Base-by-base conservation (phyloP, 2,888 invertebrate species). In the Acanthococcus lagerstroemiae region DNA sequence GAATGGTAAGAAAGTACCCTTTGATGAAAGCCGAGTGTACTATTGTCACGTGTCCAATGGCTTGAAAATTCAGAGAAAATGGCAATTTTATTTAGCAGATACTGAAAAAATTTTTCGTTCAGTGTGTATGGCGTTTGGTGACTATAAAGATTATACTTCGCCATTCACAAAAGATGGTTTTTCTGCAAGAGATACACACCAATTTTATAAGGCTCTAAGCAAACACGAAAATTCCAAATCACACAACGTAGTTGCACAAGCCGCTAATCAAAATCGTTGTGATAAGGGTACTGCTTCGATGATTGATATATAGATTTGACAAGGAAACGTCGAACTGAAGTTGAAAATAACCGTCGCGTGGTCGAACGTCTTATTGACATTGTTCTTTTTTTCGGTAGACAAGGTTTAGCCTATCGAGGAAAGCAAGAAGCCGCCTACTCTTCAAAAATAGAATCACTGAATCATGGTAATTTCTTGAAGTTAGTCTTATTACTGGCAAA, bases 401-500 rank as follows among this genome's bases (percentile, higher is more conserved):
- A 54, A 24, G 54, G 65, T 30, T 30, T 65, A 37, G 30, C 65
- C n/a, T 65, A 52, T 25, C 50, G 65, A 54, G 55, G 55, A 37
- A 65, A 65, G 52, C 19, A 30, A 30, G 65, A 65, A 52, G 22
- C 30, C 7, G 63, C 54, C 25, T 44, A 65, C 37, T 65, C 65
- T 21, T 17, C 54, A n/a, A n/a, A 30, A 15, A 57, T 19, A 4
- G 30, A 37, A 44, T 37, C 22, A 27, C n/a, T 12, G 27, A 65
- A 54, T 52, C 55, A 65, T 54, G 65, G 37, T 30, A 55, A 65
- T 54, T 65, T 65, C 52, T 65, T 65, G 37, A 24, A 65, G 54
- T 22, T 50, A 21, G 52, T 55, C 17, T 55, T 65, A 37, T 54
- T 52, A 24, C 19, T 60, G 17, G 25, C 48, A 25, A 60, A 60